phyloP scores from a whole-genome alignment of 1,140 invertebrate genomes.

The Heliconius himera region DNA sequence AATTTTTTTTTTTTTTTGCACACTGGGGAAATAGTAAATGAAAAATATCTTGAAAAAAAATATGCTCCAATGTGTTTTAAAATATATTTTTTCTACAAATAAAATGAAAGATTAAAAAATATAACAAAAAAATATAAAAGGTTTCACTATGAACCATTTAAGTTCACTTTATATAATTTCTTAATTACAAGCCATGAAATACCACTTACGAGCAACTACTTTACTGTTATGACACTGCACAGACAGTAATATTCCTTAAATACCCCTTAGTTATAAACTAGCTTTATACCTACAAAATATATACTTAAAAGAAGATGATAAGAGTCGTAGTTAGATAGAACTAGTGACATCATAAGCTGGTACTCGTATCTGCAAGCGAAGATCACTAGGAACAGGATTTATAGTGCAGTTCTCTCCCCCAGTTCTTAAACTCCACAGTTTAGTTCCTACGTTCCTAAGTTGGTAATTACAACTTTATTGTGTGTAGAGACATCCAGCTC shows the following conservation, averaged over 20 bases:
- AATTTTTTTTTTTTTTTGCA: too few species aligned
- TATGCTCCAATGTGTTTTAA: too few species aligned
- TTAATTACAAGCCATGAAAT: not conserved
- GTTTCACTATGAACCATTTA: not conserved
- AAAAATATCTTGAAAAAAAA: too few species aligned
- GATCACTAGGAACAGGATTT: slow-evolving; percentile 27
- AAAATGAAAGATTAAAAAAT: not conserved
- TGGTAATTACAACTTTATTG: slow-evolving; percentile 58
- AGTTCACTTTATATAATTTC: not conserved
- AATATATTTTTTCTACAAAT: too few species aligned
- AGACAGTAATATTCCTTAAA: not conserved
- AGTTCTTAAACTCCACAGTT: slow-evolving; percentile 26
- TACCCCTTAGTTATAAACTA: not conserved
- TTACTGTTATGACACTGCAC: not conserved
- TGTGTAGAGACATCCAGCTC: slow-evolving; percentile 38
- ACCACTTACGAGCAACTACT: not conserved
- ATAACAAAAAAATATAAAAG: not conserved
- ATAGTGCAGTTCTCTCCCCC: slow-evolving; percentile 12
- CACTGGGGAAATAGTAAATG: too few species aligned
- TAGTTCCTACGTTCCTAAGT: slow-evolving; percentile 37
- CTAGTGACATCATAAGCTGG: slow-evolving; percentile 20
- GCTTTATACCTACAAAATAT: not conserved
- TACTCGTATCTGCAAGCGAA: slow-evolving; percentile 23
- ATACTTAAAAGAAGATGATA: slow-evolving; percentile 7
- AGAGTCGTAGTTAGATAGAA: too few species aligned